These are phyloP conservation scores for Platerodrilus igneus DNA, from an alignment of 2,888 invertebrate species.

Conservation along the genomic window DNA sequence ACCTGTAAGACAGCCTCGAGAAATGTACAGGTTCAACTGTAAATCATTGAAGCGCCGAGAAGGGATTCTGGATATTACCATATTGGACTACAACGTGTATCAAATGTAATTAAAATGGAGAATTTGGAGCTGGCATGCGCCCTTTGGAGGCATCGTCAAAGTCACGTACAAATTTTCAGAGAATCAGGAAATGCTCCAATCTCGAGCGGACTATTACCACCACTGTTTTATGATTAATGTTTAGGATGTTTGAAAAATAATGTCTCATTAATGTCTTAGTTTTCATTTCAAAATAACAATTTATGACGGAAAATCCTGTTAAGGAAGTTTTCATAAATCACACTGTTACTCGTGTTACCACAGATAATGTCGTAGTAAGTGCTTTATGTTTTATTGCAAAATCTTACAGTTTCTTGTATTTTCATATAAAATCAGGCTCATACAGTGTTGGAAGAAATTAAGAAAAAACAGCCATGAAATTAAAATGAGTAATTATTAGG, in stretches of 20 bases:
- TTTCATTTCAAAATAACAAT: conserved; percentile 37
- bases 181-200: conserved; percentile 23
- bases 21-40: conserved; percentile 24
- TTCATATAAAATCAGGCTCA: too few species aligned
- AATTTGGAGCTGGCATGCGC: background rate
- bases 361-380: too few species aligned
- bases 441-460: too few species aligned
- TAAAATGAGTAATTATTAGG: too few species aligned
- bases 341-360: too few species aligned
- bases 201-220: conserved; percentile 26
- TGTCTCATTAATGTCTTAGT: conserved; percentile 45
- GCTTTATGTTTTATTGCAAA: too few species aligned
- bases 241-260: conserved; percentile 43
- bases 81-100: conserved; percentile 20
- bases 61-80: conserved; percentile 20
- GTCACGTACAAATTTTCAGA: conserved; percentile 26
- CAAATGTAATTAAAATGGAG: conserved; percentile 21
- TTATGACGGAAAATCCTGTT: conserved; percentile 41
- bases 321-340: conserved; percentile 41
- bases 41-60: conserved; percentile 24
- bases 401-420: too few species aligned
- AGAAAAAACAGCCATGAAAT: too few species aligned
- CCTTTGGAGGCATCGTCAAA: too few species aligned
- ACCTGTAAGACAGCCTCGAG: conserved; percentile 20
- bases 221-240: conserved; percentile 40